Conservation (phyloP, 2,113 vertebrate genomes). For the Chiloscyllium plagiosum region DNA sequence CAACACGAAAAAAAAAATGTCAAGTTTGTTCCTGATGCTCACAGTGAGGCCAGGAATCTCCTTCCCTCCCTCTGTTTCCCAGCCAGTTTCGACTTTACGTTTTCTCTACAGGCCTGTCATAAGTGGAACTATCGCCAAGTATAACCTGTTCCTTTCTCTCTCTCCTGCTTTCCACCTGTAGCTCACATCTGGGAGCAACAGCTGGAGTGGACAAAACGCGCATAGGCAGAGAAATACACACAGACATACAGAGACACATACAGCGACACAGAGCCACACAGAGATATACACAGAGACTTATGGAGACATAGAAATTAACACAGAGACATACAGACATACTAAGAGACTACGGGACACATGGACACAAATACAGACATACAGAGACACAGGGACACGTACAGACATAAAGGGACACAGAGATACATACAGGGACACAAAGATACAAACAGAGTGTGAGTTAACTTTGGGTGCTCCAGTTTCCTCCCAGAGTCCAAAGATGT, state of each 20-base stretch:
- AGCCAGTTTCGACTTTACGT: neutral
- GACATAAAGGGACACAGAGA: neutral
- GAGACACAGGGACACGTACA: neutral
- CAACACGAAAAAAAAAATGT: conserved; percentile 5
- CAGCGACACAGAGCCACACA: neutral
- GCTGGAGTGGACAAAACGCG: neutral
- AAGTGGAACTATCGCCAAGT: neutral
- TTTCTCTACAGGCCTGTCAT: neutral
- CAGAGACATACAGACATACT: neutral
- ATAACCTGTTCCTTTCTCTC: neutral
- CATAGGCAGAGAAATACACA: neutral
- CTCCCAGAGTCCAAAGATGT: too few relatives aligned
- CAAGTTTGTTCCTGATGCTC: conserved; percentile 1
- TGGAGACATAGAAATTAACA: neutral
- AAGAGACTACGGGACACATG: neutral
- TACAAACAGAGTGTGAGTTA: too few relatives aligned
- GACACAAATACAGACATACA: neutral
- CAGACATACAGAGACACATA: neutral
- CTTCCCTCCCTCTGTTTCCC: neutral
- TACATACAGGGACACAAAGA: neutral
- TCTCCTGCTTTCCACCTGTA: neutral
- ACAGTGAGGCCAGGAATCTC: neutral
- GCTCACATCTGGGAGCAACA: neutral
- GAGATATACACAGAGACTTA: neutral
- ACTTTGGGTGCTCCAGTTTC: too few relatives aligned